A percentile compares a stretch with the other conserved stretches of the same genome.
These are phyloP conservation scores for Neoitamus cyanurus DNA, from an alignment of 2,888 invertebrate genomes.

Conservation along the genomic window DNA sequence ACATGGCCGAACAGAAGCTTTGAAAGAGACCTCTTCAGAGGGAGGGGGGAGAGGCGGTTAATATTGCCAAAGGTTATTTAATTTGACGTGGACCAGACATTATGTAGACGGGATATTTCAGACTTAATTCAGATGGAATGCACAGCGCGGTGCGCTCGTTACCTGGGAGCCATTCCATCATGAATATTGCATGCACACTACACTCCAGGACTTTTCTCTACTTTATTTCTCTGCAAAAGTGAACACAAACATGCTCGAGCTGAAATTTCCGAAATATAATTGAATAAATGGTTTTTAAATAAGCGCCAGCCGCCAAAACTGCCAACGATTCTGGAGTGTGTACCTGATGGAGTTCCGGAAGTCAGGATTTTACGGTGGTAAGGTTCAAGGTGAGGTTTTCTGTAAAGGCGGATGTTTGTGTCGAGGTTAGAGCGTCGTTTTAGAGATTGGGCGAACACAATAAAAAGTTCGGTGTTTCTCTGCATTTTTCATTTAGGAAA, in stretches of 20 bases:
- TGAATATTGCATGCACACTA: conserved; percentile 21
- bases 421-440: not conserved
- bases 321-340: not conserved
- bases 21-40: not conserved
- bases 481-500: conserved; percentile 1
- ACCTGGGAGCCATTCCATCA: not conserved
- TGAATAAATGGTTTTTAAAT: conserved; percentile 13
- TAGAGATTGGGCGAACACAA: not conserved
- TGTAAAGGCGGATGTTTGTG: not conserved
- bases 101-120: conserved; percentile 34
- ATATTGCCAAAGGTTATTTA: conserved; percentile 28
- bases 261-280: conserved; percentile 4
- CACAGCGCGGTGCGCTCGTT: not conserved
- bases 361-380: not conserved
- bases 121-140: conserved; percentile 30
- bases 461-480: not conserved
- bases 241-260: not conserved
- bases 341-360: not conserved
- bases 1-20: not conserved
- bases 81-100: conserved; percentile 34
- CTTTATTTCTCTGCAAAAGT: not conserved
- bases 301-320: not conserved
- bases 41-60: not conserved
- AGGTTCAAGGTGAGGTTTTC: not conserved
- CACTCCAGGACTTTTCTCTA: not conserved